Percentiles rank a stretch among this genome's conserved stretches.
Evolutionary conservation across 1,140 invertebrate genomes (phyloP).

Genomic region (Caenorhabditis inopinata): DNA sequence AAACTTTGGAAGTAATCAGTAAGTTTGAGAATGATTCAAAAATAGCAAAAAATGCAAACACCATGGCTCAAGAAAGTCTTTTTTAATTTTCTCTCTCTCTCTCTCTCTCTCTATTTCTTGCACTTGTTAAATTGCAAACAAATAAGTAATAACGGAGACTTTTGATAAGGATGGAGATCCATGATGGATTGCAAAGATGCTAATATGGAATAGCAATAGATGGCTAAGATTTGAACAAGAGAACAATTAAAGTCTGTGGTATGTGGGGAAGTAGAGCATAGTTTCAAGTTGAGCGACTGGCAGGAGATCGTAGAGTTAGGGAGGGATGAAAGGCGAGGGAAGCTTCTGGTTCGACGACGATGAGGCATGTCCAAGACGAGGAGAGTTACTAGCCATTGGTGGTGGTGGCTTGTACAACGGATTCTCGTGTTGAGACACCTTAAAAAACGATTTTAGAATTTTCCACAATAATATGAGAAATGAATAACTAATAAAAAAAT

Average conservation of each 20-base stretch:
- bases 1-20: neutral
- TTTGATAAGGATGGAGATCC: neutral
- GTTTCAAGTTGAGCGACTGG: neutral
- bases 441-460: neutral
- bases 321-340: constrained; percentile 42
- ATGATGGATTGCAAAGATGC: constrained; percentile 22
- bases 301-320: constrained; percentile 35
- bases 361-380: constrained; percentile 40
- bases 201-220: neutral
- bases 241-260: neutral
- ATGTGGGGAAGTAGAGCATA: neutral
- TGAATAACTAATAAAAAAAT: neutral
- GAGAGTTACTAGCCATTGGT: constrained; percentile 43
- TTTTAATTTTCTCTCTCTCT: too few relatives aligned
- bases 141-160: neutral
- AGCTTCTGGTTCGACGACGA: constrained; percentile 37
- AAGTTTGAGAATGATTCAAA: neutral
- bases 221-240: constrained; percentile 7
- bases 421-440: constrained; percentile 58
- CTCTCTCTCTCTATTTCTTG: too few relatives aligned
- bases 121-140: too few relatives aligned
- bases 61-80: neutral
- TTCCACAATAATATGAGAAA: neutral
- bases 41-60: neutral
- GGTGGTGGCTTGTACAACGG: constrained; percentile 61